Conservation (phyloP, 2,888 invertebrate species). For the Tetropium fuscum region DNA sequence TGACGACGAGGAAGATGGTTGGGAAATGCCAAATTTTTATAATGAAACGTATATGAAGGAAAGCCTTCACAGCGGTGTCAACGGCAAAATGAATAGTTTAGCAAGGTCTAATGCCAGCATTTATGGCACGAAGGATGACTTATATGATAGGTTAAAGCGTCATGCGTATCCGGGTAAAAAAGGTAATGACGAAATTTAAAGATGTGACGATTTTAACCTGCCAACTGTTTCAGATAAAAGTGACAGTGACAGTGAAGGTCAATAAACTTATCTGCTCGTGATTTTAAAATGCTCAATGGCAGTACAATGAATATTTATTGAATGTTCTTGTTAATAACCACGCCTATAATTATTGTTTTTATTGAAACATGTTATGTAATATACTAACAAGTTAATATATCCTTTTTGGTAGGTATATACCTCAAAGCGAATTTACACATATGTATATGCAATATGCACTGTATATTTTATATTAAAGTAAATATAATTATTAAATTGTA, state of each 20-base stretch:
- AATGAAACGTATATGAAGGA: conserved; percentile 97
- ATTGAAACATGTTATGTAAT: conserved; percentile 14
- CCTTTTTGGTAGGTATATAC: no score
- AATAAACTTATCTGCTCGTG: conserved; percentile 69
- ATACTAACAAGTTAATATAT: conserved; percentile 34
- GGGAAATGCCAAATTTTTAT: conserved; percentile 98
- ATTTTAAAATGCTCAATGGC: conserved; percentile 48
- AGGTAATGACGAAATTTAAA: conserved; percentile 71
- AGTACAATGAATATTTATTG: conserved; percentile 51
- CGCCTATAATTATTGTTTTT: conserved; percentile 36
- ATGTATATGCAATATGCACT: no score
- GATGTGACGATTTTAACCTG: conserved; percentile 38
- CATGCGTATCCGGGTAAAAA: conserved; percentile 96
- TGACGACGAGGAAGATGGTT: conserved; percentile 95
- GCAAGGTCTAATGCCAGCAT: conserved; percentile 94
- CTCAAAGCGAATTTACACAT: no score
- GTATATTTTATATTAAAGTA: no score
- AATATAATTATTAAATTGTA: no score
- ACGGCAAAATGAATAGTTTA: conserved; percentile 92
- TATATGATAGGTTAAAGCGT: conserved; percentile 94
- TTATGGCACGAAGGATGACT: conserved; percentile 95
- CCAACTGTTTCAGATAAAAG: conserved; percentile 82
- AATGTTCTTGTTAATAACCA: conserved; percentile 46
- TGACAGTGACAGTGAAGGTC: conserved; percentile 95
- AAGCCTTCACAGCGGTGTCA: conserved; percentile 87